Conservation (phyloP, 2,888 invertebrate genomes). For the Orchesella flavescens region DNA sequence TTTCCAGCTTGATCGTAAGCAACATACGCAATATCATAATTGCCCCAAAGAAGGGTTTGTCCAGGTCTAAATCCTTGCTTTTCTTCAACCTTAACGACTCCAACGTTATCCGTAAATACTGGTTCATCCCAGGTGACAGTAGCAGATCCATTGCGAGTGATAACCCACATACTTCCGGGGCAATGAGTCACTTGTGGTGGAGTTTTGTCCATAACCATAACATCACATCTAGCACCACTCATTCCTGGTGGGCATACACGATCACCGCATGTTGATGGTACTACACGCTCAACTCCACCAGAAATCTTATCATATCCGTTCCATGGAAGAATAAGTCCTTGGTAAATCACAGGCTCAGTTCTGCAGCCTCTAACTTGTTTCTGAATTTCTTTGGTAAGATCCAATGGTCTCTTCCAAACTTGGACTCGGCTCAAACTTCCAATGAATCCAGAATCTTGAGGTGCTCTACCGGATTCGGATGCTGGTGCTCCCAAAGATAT, state of each 20-base stretch:
- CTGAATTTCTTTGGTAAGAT: slow-evolving; percentile 92
- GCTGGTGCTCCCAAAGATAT: slow-evolving; percentile 92
- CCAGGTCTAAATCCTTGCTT: slow-evolving; percentile 90
- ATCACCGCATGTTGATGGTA: slow-evolving; percentile 93
- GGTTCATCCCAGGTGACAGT: slow-evolving; percentile 94
- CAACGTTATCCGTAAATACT: slow-evolving; percentile 91
- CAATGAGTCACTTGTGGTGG: slow-evolving; percentile 91
- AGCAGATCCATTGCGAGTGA: slow-evolving; percentile 92
- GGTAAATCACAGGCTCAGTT: slow-evolving; percentile 91
- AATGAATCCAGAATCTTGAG: slow-evolving; percentile 93
- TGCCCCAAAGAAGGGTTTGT: slow-evolving; percentile 90
- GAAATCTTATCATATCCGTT: slow-evolving; percentile 91
- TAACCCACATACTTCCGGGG: slow-evolving; percentile 94
- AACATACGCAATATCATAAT: slow-evolving; percentile 94
- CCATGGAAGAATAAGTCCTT: slow-evolving; percentile 90
- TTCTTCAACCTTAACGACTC: slow-evolving; percentile 85
- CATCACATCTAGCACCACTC: slow-evolving; percentile 88
- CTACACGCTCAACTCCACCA: slow-evolving; percentile 92
- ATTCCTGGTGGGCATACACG: slow-evolving; percentile 91
- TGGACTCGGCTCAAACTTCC: slow-evolving; percentile 92
- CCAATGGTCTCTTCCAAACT: slow-evolving; percentile 85
- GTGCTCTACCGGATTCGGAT: slow-evolving; percentile 81
- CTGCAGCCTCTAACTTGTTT: slow-evolving; percentile 93
- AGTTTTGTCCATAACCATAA: slow-evolving; percentile 87
- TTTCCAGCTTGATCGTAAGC: slow-evolving; percentile 94